Evolutionary conservation across 1,140 invertebrate genomes (phyloP), one percentile per base, ranked within the genome.

Genomic region (Cheumatopsyche charites): DNA sequence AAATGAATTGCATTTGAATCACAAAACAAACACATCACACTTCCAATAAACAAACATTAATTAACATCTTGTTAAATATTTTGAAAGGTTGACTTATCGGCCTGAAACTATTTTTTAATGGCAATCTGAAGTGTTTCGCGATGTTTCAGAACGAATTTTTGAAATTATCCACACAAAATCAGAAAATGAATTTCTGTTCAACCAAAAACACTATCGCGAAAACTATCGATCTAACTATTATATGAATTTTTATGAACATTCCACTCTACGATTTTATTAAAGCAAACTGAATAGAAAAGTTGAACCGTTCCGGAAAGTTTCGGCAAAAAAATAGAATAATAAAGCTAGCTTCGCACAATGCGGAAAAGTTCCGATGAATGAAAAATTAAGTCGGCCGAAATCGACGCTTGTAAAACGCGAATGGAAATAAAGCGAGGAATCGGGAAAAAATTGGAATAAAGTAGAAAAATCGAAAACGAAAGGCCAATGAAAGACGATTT

Each of bases 61-160:
- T 58, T 58, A 58, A 58, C 25, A 58, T 25, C 21, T 58, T 23
- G 55, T 58, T 58, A 58, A 58, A 58, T 58, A 26, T 58, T 58
- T 58, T 26, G 55, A 58, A 58, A 23, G 55, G 23, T n/a, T 58
- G 55, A 58, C 55, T 23, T 23, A 25, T 36, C 21, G 55, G 21
- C 21, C 23, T 47, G 15, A 2, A 58, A 23, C 21, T 58, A 23
- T 17, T 23, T 23, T 23, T 25, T 25, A 58, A 58, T 58, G 55
- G 55, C 23, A 58, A 25, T 58, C 55, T 58, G 23, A 58, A 58
- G 55, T 25, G 23, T 58, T 25, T 58, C 11, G 55, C 55, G 55
- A 58, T 58, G 25, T 58, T 58, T 23, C 21, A 58, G 55, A 23
- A 58, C 55, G 25, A 13, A 58, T 58, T 58, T 23, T 23, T 4